Conservation (phyloP, 1,140 invertebrate genomes). For the Drosophila parvula region DNA sequence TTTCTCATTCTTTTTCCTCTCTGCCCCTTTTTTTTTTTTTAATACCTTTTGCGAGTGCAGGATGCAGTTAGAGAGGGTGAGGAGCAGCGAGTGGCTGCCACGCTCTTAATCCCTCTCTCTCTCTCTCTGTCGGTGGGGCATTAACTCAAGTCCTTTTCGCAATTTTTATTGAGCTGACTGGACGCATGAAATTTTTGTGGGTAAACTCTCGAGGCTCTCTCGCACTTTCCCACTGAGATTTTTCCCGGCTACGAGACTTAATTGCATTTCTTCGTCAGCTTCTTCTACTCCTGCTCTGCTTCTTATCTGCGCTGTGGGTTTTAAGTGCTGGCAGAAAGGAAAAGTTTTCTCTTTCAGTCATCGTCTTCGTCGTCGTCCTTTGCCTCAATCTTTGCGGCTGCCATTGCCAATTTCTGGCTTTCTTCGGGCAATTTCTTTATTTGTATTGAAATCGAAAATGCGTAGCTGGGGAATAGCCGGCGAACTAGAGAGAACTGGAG, state of each 20-base stretch:
- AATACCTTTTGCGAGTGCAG: constrained; percentile 51
- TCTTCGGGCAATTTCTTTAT: constrained; percentile 56
- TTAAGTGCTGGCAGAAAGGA: constrained; percentile 75
- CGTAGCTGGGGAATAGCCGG: constrained; percentile 62
- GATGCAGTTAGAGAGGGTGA: constrained; percentile 40
- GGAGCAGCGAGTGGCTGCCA: not conserved
- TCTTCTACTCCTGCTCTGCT: constrained; percentile 13
- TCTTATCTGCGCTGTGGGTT: constrained; percentile 30
- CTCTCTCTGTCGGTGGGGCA: constrained; percentile 39
- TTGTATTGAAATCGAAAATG: constrained; percentile 81
- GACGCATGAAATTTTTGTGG: constrained; percentile 78
- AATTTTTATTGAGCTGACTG: constrained; percentile 72
- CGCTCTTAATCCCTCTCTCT: not conserved
- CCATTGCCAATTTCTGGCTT: constrained; percentile 74
- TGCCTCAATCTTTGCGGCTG: constrained; percentile 55
- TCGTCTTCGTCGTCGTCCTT: constrained; percentile 11
- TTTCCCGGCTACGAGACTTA: constrained; percentile 56
- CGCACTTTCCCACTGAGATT: constrained; percentile 61
- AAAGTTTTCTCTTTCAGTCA: constrained; percentile 61
- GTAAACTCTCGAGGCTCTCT: constrained; percentile 5
- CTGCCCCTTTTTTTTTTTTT: constrained; percentile 13
- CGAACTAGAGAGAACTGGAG: constrained; percentile 2
- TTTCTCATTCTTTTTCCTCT: constrained; percentile 34
- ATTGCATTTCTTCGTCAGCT: constrained; percentile 64
- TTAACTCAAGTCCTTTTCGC: constrained; percentile 74